phyloP scores from a whole-genome alignment of 2,888 invertebrate genomes.

The Oasisia sp. region DNA sequence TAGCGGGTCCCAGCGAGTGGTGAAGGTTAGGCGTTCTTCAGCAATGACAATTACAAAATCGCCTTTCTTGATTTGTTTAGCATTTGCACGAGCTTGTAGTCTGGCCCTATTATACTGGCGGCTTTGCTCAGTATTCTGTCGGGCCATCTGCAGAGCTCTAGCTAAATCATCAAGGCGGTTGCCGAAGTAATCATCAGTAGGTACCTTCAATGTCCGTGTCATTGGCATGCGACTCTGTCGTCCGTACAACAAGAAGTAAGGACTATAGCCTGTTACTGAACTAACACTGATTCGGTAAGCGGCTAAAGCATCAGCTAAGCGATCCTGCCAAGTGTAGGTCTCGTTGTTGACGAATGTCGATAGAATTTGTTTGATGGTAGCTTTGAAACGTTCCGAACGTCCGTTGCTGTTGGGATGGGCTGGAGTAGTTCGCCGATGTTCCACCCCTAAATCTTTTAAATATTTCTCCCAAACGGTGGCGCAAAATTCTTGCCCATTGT shows the following conservation, averaged over 20 bases:
- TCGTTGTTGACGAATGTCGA: background rate
- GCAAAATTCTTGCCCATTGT: background rate
- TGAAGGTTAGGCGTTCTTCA: slow-evolving; percentile 23
- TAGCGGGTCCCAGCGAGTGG: slow-evolving; percentile 29
- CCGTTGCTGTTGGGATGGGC: background rate
- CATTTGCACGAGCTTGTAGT: slow-evolving; percentile 13
- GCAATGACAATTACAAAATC: slow-evolving; percentile 24
- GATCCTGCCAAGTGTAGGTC: slow-evolving; percentile 23
- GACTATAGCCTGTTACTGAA: no score
- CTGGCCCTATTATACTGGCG: no score
- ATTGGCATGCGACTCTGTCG: no score
- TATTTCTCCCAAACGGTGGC: background rate
- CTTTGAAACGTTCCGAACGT: background rate
- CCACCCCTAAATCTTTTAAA: background rate
- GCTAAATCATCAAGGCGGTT: slow-evolving; percentile 24
- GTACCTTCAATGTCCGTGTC: background rate
- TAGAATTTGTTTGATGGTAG: background rate
- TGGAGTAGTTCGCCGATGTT: background rate
- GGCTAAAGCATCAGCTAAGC: background rate
- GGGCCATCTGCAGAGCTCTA: background rate
- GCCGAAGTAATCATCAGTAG: background rate
- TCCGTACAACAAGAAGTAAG: no score
- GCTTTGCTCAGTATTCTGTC: no score
- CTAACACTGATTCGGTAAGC: slow-evolving; percentile 25
- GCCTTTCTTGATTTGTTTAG: slow-evolving; percentile 5